A percentile compares a stretch with the other conserved stretches of the same genome.
Conservation (phyloP, 2,888 invertebrate genomes). For the Marasmarcha lunaedactyla region DNA sequence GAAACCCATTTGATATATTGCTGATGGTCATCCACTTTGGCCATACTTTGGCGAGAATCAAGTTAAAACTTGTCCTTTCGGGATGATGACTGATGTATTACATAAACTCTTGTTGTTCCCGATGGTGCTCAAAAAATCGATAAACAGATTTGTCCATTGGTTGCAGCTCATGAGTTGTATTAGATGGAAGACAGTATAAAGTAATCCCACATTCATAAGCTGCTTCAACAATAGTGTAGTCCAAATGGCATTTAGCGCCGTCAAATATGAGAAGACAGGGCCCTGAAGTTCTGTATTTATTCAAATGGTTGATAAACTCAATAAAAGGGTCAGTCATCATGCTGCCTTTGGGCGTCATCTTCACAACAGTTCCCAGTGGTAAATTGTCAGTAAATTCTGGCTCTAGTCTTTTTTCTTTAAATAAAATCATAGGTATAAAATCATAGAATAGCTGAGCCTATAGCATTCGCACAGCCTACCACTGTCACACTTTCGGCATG, state of each 20-base stretch:
- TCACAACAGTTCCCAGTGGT: no score
- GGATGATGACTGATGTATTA: no score
- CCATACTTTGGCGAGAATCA: no score
- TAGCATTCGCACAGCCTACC: conserved; percentile 12
- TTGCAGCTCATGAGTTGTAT: no score
- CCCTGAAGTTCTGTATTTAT: conserved; percentile 14
- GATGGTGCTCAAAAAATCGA: no score
- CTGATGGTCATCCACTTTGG: no score
- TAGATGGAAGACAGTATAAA: no score
- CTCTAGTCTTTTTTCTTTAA: conserved; percentile 15
- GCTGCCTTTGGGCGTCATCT: no score
- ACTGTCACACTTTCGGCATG: conserved; percentile 12
- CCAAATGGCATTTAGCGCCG: conserved; percentile 16
- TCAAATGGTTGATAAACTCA: conserved; percentile 15
- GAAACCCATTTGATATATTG: no score
- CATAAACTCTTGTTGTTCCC: no score
- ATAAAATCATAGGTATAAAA: conserved; percentile 13
- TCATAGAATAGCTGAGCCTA: conserved; percentile 8
- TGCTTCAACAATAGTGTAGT: conserved; percentile 9
- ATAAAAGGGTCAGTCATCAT: conserved; percentile 15
- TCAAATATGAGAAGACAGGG: conserved; percentile 11
- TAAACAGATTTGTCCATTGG: no score
- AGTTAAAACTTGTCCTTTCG: no score
- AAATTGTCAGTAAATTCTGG: conserved; percentile 13
- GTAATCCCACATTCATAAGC: conserved; percentile 3